Percentiles rank a stretch among this genome's conserved stretches.
Evolutionary conservation across 1,140 invertebrate genomes (phyloP).

Genomic region (Drosophila insularis): DNA sequence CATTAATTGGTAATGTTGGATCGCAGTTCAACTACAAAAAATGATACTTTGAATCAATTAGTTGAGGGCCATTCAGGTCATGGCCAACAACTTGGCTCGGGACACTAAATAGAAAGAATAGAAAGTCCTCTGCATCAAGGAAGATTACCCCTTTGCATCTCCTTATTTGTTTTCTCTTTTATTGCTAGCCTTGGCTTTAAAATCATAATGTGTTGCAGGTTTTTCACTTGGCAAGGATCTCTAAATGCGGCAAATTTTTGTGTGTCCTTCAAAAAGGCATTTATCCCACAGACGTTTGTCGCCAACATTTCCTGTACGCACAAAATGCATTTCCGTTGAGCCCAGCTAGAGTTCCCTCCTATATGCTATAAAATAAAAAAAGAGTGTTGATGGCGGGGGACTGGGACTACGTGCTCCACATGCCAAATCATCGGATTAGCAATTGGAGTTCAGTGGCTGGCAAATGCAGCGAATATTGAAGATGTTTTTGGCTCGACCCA

Average conservation of each 20-base stretch:
- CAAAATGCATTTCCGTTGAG: conserved; percentile 56
- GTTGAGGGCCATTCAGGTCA: conserved; percentile 16
- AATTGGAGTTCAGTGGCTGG: conserved; percentile 17
- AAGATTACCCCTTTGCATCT: no score
- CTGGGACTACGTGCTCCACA: conserved; percentile 57
- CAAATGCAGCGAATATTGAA: conserved; percentile 15
- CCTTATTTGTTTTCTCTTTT: background rate
- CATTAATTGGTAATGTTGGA: conserved; percentile 49
- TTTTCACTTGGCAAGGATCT: conserved; percentile 53
- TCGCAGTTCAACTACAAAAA: conserved; percentile 29
- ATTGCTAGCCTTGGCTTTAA: conserved; percentile 38
- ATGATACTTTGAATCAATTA: conserved; percentile 54
- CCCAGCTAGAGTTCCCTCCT: background rate
- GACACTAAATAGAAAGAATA: no score
- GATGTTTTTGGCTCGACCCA: background rate
- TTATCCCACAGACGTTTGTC: conserved; percentile 24
- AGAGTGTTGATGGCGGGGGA: no score
- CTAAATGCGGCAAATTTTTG: conserved; percentile 39
- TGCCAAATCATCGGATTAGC: conserved; percentile 52
- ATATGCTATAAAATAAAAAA: conserved; percentile 7
- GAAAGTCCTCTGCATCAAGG: no score
- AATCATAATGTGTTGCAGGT: conserved; percentile 15
- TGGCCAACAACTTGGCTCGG: conserved; percentile 30
- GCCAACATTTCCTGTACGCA: conserved; percentile 56
- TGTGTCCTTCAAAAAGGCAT: conserved; percentile 21